Evolutionary conservation across 2,888 invertebrate genomes (phyloP), one percentile per base, ranked within the genome.

Genomic region (Syrista parreyssii): DNA sequence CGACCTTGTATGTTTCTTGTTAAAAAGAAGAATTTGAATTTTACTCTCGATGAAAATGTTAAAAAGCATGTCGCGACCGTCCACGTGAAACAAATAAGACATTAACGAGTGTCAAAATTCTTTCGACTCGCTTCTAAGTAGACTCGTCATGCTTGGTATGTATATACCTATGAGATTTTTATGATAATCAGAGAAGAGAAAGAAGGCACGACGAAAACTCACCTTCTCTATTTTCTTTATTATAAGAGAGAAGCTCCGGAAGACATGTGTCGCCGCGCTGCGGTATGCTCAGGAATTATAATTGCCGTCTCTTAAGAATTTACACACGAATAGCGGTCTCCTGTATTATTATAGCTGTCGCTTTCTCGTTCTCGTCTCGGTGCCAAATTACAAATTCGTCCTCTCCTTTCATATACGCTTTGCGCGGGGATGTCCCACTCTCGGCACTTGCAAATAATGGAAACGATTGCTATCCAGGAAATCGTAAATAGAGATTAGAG

Each of bases 401-500:
- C 55, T 55, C 55, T 55, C 9, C 9, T 55, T 55, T 55, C 23
- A 55, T 15, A 9, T 23, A 9, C 23, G 23, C 55, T 55, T 55
- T 23, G 55, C 55, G 23, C 2, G 55, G 23, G 15, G 55, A 55
- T 23, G 55, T 55, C 9, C 23, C 6, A 23, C 55, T 55, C 55
- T 55, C 55, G 55, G 15, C 23, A 23, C 55, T 55, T 55, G 23
- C 55, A 55, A 55, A 55, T 55, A 55, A 23, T 23, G 55, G 55
- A 55, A 55, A 55, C 55, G 6, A 55, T 55, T 55, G 55, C 23
- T 23, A 23, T 55, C 71, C 71, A 71, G 68, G 78, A 77, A 82
- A 81, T 79, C 82, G 77, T 82, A 81, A 85, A 80, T 76, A 82
- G 81, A 80, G 83, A 82, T 84, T 81, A 84, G 79, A 68, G n/a